Percentiles rank a stretch among this genome's conserved stretches.
phyloP scores from a whole-genome alignment of 2,888 invertebrate species.

The Poecilobothrus nobilitatus region DNA sequence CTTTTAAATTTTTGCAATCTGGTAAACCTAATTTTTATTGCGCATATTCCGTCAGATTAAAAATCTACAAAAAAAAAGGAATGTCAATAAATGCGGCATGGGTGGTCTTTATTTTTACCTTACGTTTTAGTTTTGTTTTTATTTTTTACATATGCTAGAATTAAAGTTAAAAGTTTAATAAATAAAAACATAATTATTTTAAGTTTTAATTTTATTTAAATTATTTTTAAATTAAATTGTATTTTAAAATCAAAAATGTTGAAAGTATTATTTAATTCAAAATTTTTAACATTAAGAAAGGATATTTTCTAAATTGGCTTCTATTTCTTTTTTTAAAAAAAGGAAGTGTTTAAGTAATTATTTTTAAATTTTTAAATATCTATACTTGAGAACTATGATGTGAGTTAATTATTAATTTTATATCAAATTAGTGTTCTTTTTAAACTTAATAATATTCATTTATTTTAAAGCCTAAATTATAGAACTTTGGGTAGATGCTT shows the following conservation, averaged over 20 bases:
- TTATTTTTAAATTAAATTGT: neutral
- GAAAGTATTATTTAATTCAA: neutral
- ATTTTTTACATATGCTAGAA: neutral
- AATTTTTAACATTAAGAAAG: neutral
- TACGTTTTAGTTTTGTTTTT: neutral
- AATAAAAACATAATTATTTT: neutral
- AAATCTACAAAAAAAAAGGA: neutral
- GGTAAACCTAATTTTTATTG: neutral
- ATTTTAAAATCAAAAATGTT: neutral
- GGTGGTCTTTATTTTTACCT: neutral
- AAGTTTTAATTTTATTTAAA: neutral
- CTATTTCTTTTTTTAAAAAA: too few species aligned
- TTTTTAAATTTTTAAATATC: too few species aligned
- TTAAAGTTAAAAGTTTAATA: neutral
- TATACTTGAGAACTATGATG: neutral
- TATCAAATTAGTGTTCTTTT: too few species aligned
- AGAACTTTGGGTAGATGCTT: neutral
- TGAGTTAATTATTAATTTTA: neutral
- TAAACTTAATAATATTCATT: too few species aligned
- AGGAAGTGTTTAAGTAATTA: too few species aligned
- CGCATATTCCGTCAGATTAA: neutral
- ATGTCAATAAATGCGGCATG: conserved; percentile 9
- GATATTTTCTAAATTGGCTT: too few species aligned
- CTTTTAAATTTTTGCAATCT: neutral
- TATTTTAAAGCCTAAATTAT: too few species aligned